Percentiles rank a stretch among this genome's conserved stretches.
Evolutionary conservation across 2,797 vertebrate species (phyloP).

Genomic region (Hemitrygon akajei): DNA sequence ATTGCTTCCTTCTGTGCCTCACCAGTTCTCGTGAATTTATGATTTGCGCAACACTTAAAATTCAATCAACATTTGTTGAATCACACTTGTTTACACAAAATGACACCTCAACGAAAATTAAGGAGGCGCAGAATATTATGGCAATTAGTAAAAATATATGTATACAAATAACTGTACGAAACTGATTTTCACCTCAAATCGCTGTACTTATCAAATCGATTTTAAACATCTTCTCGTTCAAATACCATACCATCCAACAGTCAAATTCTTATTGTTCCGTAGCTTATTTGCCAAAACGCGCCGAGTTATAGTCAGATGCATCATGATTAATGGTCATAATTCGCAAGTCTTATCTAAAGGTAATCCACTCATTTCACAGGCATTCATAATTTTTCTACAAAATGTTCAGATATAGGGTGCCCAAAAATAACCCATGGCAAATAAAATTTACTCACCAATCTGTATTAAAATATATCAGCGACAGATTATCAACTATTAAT

Average conservation of each 20-base stretch:
- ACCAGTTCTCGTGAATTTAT: too few species aligned
- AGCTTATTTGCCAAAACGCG: background rate
- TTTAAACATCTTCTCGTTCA: background rate
- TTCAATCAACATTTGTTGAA: too few species aligned
- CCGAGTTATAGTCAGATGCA: background rate
- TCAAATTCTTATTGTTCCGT: background rate
- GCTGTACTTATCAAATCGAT: background rate
- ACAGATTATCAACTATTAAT: background rate
- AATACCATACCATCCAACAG: background rate
- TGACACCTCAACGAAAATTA: background rate
- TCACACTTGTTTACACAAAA: too few species aligned
- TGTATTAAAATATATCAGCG: background rate
- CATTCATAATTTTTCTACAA: background rate
- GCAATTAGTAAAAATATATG: background rate
- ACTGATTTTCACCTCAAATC: background rate
- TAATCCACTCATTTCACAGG: background rate
- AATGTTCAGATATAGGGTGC: background rate
- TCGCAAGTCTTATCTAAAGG: background rate
- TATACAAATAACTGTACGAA: background rate
- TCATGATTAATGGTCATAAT: conserved; percentile 11
- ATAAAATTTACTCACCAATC: too few species aligned
- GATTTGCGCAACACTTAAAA: too few species aligned
- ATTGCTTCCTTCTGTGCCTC: too few species aligned
- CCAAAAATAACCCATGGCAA: background rate
- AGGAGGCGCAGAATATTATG: background rate